phyloP scores from a whole-genome alignment of 1,140 invertebrate genomes.

The Pseudomyrmex cubaensis region DNA sequence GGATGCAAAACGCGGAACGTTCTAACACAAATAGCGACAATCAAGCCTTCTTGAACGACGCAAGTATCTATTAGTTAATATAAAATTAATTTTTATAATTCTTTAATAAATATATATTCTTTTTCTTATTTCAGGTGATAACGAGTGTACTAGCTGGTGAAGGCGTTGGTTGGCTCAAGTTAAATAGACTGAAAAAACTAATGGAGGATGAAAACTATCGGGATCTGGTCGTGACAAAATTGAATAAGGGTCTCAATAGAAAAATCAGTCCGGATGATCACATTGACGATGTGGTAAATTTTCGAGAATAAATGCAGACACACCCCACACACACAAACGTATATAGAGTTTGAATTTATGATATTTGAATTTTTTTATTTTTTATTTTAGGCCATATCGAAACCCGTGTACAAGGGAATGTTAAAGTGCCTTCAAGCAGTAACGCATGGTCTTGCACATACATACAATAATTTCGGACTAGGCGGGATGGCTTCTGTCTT shows the following conservation, averaged over 20 bases:
- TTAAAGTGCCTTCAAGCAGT: slow-evolving; percentile 96
- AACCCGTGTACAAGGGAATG: slow-evolving; percentile 98
- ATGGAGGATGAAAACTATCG: slow-evolving; percentile 99
- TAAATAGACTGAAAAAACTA: slow-evolving; percentile 96
- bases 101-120: slow-evolving; percentile 30
- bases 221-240: slow-evolving; percentile 97
- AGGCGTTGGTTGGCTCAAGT: slow-evolving; percentile 98
- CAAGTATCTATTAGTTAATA: slow-evolving; percentile 81
- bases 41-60: slow-evolving; percentile 94
- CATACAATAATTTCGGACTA: slow-evolving; percentile 96
- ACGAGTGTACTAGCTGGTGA: slow-evolving; percentile 97
- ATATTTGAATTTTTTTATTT: slow-evolving; percentile 21
- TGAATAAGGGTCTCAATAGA: slow-evolving; percentile 97
- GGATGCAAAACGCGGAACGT: slow-evolving; percentile 88
- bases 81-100: background rate
- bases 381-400: slow-evolving; percentile 91
- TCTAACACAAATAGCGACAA: slow-evolving; percentile 93
- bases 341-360: no score
- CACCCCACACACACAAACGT: background rate
- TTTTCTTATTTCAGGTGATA: slow-evolving; percentile 88
- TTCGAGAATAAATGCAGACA: background rate
- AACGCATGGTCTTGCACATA: slow-evolving; percentile 95
- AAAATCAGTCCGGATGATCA: slow-evolving; percentile 98
- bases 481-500: slow-evolving; percentile 99
- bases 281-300: slow-evolving; percentile 98